A percentile compares a stretch with the other conserved stretches of the same genome.
These are phyloP conservation scores for Pteria penguin DNA, from an alignment of 2,888 invertebrate species.

Conservation along the genomic window DNA sequence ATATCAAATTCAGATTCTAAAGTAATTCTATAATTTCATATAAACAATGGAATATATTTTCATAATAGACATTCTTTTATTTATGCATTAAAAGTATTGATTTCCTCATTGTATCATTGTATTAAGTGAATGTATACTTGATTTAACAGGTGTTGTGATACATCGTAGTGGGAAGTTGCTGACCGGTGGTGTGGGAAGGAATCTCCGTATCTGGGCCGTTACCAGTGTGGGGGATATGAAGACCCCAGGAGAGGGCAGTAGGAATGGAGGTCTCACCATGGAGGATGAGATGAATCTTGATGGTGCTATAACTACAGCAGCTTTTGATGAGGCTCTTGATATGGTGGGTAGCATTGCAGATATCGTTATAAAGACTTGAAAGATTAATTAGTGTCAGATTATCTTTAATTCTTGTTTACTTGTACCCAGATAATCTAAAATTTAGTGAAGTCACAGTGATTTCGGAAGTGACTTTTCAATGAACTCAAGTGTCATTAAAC, in stretches of 20 bases:
- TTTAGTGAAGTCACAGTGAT: too few species aligned
- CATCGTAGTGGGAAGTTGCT: conserved; percentile 68
- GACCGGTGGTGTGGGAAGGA: conserved; percentile 72
- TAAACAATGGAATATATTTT: too few species aligned
- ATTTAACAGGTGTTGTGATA: conserved; percentile 63
- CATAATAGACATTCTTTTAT: too few species aligned
- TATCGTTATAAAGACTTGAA: too few species aligned
- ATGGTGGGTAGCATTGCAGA: conserved; percentile 76
- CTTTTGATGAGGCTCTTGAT: conserved; percentile 78
- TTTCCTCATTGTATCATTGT: too few species aligned
- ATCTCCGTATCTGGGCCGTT: conserved; percentile 76
- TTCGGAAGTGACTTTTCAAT: too few species aligned
- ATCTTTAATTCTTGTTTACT: too few species aligned
- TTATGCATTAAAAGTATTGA: too few species aligned
- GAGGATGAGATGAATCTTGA: conserved; percentile 79
- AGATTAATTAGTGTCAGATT: too few species aligned
- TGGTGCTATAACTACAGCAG: conserved; percentile 71
- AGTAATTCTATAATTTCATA: not conserved
- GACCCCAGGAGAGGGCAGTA: conserved; percentile 59
- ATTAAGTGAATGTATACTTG: too few species aligned
- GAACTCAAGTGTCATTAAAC: too few species aligned
- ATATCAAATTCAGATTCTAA: not conserved
- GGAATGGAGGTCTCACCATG: conserved; percentile 72
- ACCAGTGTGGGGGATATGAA: conserved; percentile 70
- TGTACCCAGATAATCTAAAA: too few species aligned